Evolutionary conservation across 2,888 invertebrate species (phyloP).

Genomic region (Cinara cedri): DNA sequence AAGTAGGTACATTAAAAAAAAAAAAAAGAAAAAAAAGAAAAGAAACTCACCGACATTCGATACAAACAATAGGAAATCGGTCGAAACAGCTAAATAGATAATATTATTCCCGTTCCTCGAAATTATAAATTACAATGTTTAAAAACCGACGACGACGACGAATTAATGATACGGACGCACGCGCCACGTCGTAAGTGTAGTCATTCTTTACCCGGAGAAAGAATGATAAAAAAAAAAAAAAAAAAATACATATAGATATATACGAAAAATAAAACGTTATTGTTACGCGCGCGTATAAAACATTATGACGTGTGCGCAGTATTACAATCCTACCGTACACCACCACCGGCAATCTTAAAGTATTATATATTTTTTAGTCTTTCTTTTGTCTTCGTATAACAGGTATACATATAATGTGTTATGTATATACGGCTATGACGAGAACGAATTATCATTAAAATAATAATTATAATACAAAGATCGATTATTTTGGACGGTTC

Average conservation of each 20-base stretch:
- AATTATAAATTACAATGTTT: slow-evolving; percentile 23
- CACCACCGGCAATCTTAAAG: no score
- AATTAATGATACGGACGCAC: background rate
- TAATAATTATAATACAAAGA: background rate
- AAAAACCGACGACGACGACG: background rate
- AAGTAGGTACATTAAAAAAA: slow-evolving; percentile 3
- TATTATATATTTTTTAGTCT: background rate
- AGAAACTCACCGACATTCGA: background rate
- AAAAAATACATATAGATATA: background rate
- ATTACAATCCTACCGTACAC: background rate
- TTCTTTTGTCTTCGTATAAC: slow-evolving; percentile 34
- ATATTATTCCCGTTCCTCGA: background rate
- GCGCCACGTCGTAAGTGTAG: background rate
- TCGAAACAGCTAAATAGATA: background rate
- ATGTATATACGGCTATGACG: no score
- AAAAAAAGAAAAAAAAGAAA: no score
- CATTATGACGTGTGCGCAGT: background rate
- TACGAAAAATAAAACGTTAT: slow-evolving; percentile 36
- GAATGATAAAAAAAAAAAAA: slow-evolving; percentile 8
- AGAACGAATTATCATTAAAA: slow-evolving; percentile 17
- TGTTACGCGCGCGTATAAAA: slow-evolving; percentile 3
- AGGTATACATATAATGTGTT: no score
- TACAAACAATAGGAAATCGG: slow-evolving; percentile 1
- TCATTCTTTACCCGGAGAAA: background rate
- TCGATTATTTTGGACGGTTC: slow-evolving; percentile 3